Evolutionary conservation across 1,140 invertebrate genomes (phyloP).

Genomic region (Telenomus remus): DNA sequence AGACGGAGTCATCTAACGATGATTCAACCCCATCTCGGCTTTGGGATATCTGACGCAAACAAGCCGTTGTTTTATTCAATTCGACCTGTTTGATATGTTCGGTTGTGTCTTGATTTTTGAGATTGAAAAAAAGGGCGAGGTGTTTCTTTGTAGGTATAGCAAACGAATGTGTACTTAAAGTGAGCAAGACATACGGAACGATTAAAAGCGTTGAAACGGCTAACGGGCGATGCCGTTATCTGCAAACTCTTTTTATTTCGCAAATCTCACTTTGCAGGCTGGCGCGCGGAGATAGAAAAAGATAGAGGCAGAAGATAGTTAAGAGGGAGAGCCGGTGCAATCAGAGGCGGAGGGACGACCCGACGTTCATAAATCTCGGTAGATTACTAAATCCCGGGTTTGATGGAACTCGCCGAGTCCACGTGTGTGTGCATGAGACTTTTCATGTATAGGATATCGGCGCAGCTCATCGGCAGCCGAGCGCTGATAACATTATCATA

Average conservation of each 20-base stretch:
- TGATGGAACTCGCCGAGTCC: slow-evolving; percentile 69
- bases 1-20: slow-evolving; percentile 53
- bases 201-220: slow-evolving; percentile 59
- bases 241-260: slow-evolving; percentile 56
- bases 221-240: slow-evolving; percentile 56
- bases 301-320: slow-evolving; percentile 52
- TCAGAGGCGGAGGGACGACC: slow-evolving; percentile 68
- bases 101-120: neutral
- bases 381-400: slow-evolving; percentile 76
- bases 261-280: slow-evolving; percentile 56
- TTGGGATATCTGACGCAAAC: slow-evolving; percentile 65
- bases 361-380: slow-evolving; percentile 75
- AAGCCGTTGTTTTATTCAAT: too few species aligned
- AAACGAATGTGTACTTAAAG: slow-evolving; percentile 53
- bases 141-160: slow-evolving; percentile 43
- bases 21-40: slow-evolving; percentile 60
- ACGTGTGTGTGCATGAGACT: slow-evolving; percentile 15
- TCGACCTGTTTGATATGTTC: neutral
- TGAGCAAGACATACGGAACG: slow-evolving; percentile 59
- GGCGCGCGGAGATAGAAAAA: slow-evolving; percentile 47
- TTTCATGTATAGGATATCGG: slow-evolving; percentile 64
- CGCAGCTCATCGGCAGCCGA: slow-evolving; percentile 69
- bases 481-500: slow-evolving; percentile 76
- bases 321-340: slow-evolving; percentile 63
- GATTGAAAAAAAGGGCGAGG: slow-evolving; percentile 23